phyloP scores from a whole-genome alignment of 2,888 invertebrate species.

The Tubulanus polymorphus region DNA sequence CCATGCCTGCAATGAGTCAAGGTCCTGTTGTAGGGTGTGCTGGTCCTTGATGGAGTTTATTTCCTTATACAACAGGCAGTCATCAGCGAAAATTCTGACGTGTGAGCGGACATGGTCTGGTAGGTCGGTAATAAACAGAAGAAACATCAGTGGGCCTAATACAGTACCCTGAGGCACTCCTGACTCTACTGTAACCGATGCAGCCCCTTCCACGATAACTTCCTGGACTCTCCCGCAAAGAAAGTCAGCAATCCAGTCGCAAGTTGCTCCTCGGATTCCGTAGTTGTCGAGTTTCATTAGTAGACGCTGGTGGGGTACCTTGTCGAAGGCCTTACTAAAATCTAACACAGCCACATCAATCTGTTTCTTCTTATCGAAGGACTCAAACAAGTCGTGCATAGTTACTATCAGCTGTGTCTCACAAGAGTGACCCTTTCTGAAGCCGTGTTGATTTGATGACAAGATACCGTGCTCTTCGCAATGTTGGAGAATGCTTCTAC shows the following conservation, averaged over 20 bases:
- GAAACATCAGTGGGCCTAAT: not conserved
- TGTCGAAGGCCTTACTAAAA: conserved; percentile 18
- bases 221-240: not conserved
- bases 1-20: too few relatives aligned
- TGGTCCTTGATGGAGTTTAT: too few relatives aligned
- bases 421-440: conserved; percentile 11
- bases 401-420: conserved; percentile 19
- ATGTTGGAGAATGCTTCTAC: conserved; percentile 16
- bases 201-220: not conserved
- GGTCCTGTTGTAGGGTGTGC: too few relatives aligned
- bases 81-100: too few relatives aligned
- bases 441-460: conserved; percentile 17
- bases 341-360: conserved; percentile 16
- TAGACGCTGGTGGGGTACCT: conserved; percentile 13
- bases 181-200: not conserved
- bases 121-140: not conserved
- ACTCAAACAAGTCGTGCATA: conserved; percentile 11
- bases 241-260: conserved; percentile 13
- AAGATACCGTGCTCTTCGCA: conserved; percentile 17
- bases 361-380: conserved; percentile 8
- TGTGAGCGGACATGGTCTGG: too few relatives aligned
- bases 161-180: not conserved
- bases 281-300: conserved; percentile 18
- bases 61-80: too few relatives aligned
- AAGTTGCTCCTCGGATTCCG: conserved; percentile 10